Conservation (phyloP, 2,797 vertebrate species). For the Xerus rutilus region DNA sequence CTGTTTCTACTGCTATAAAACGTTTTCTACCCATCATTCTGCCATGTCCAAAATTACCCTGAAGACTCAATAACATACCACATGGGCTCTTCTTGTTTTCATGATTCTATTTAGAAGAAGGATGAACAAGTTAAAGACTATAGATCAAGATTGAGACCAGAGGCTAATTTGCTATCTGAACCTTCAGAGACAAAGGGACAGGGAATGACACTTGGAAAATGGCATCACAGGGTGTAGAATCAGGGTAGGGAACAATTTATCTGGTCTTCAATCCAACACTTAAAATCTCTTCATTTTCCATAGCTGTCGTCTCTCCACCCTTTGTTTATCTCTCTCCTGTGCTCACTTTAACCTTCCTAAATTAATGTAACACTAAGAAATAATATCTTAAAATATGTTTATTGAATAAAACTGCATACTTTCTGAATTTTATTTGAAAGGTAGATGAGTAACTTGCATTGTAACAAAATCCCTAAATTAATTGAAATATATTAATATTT, state of each 20-base stretch:
- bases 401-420: neutral
- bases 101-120: neutral
- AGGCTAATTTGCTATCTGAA: neutral
- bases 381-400: neutral
- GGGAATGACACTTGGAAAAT: neutral
- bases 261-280: neutral
- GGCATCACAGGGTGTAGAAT: neutral
- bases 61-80: neutral
- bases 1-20: neutral
- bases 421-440: constrained; percentile 47
- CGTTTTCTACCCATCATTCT: neutral
- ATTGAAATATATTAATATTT: constrained; percentile 22
- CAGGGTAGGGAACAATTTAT: neutral
- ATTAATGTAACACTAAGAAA: neutral
- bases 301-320: no score
- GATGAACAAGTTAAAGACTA: constrained; percentile 36
- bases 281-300: neutral
- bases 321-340: neutral
- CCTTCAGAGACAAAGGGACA: constrained; percentile 5
- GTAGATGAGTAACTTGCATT: neutral
- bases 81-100: neutral
- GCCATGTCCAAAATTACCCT: neutral
- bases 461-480: constrained; percentile 36
- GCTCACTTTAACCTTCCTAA: neutral
- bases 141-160: neutral